Conservation (phyloP, 1,140 invertebrate species). For the Saccostrea glomerata region DNA sequence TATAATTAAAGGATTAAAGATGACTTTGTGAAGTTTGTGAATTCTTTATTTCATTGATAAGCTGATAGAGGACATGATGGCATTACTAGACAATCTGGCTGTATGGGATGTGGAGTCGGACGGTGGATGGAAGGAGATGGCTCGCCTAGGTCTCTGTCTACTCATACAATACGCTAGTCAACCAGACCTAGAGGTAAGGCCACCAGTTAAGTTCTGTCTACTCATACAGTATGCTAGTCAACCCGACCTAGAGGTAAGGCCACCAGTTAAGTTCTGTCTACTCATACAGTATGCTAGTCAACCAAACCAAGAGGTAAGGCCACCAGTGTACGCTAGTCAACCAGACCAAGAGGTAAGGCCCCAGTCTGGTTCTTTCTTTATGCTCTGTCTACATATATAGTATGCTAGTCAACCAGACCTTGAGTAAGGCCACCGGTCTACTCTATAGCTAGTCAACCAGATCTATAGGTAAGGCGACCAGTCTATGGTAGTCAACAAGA, state of each 20-base stretch:
- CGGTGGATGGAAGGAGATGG: conserved; percentile 83
- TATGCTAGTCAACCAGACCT: conserved; percentile 82
- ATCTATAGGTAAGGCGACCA: no score
- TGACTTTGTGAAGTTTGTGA: neutral
- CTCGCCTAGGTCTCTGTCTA: conserved; percentile 81
- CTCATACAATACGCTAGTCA: conserved; percentile 82
- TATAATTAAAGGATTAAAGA: no score
- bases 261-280: conserved; percentile 64
- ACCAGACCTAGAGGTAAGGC: conserved; percentile 79
- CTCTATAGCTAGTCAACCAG: conserved; percentile 81
- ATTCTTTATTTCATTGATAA: conserved; percentile 59
- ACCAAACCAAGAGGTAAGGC: conserved; percentile 79
- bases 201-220: conserved; percentile 64
- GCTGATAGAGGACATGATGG: conserved; percentile 82
- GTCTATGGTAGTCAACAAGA: no score
- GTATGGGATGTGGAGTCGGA: conserved; percentile 80
- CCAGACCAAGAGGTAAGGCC: conserved; percentile 43
- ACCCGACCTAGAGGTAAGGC: conserved; percentile 79
- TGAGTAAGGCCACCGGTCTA: conserved; percentile 72
- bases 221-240: conserved; percentile 81
- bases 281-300: conserved; percentile 82
- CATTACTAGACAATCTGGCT: conserved; percentile 80
- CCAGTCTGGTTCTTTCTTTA: no score
- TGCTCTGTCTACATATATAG: conserved; percentile 81
- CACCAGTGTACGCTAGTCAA: neutral